phyloP scores from a whole-genome alignment of 1,140 invertebrate genomes.

The Formica selysi region DNA sequence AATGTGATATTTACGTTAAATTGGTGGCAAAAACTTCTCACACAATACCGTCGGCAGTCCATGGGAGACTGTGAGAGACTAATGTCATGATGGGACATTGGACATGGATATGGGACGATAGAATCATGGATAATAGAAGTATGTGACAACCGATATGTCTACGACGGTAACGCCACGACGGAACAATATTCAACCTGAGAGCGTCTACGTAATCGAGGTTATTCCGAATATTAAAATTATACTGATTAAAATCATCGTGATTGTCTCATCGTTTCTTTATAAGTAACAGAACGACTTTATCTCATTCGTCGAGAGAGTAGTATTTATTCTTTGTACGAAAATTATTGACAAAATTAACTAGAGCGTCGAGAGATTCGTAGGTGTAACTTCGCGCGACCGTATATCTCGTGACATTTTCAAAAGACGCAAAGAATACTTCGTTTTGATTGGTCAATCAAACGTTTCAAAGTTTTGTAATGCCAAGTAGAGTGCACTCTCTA shows the following conservation, averaged over 20 bases:
- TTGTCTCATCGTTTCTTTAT: neutral
- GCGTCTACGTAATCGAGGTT: slow-evolving; percentile 76
- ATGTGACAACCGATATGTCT: neutral
- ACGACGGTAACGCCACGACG: slow-evolving; percentile 68
- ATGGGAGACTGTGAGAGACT: slow-evolving; percentile 75
- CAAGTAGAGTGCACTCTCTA: neutral
- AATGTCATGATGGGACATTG: neutral
- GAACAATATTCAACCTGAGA: slow-evolving; percentile 58
- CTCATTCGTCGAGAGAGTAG: neutral
- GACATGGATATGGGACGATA: neutral
- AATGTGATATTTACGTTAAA: slow-evolving; percentile 83
- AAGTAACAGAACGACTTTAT: neutral
- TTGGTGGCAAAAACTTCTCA: slow-evolving; percentile 76
- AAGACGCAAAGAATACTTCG: too few species aligned
- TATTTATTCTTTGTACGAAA: neutral
- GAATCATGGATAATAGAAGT: neutral
- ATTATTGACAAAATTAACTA: neutral
- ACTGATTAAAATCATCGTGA: neutral
- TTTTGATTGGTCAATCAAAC: too few species aligned
- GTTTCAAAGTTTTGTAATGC: too few species aligned
- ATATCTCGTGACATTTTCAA: slow-evolving; percentile 75
- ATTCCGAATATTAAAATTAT: slow-evolving; percentile 57
- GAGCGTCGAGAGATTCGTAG: slow-evolving; percentile 61
- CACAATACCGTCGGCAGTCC: slow-evolving; percentile 74
- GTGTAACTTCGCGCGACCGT: slow-evolving; percentile 71